Evolutionary conservation across 1,140 invertebrate genomes (phyloP).

Genomic region (Trichonephila inaurata): DNA sequence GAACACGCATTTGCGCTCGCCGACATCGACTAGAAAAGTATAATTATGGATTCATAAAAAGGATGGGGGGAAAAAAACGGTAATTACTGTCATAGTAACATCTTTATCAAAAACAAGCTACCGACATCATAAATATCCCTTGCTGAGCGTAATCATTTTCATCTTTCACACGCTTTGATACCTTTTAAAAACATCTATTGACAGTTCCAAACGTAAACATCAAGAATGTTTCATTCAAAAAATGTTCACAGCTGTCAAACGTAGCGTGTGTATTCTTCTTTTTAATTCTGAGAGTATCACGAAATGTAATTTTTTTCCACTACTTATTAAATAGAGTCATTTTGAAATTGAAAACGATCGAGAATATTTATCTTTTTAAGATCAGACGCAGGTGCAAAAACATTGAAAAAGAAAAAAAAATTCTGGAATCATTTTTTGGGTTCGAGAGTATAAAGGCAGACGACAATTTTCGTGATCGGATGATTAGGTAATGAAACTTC

Average conservation of each 20-base stretch:
- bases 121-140: slow-evolving; percentile 24
- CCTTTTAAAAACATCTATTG: slow-evolving; percentile 14
- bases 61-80: neutral
- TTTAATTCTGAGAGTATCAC: neutral
- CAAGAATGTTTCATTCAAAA: slow-evolving; percentile 34
- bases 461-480: neutral
- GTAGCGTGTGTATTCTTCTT: too few relatives aligned
- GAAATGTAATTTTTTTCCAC: neutral
- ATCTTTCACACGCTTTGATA: neutral
- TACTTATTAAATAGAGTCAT: slow-evolving; percentile 34
- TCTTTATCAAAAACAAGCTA: neutral
- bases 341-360: slow-evolving; percentile 36
- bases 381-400: neutral
- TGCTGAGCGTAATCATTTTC: neutral
- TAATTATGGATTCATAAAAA: neutral
- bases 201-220: slow-evolving; percentile 48
- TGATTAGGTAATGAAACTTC: slow-evolving; percentile 50
- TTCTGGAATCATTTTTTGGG: neutral
- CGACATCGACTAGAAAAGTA: neutral
- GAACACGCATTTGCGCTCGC: neutral
- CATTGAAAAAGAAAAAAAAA: neutral
- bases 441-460: neutral
- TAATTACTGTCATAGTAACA: slow-evolving; percentile 44
- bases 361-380: slow-evolving; percentile 11
- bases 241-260: slow-evolving; percentile 23